A percentile compares a stretch with the other conserved stretches of the same genome.
These are phyloP conservation scores for Puntigrus tetrazona DNA, from an alignment of 2,113 vertebrate species.

Conservation along the genomic window DNA sequence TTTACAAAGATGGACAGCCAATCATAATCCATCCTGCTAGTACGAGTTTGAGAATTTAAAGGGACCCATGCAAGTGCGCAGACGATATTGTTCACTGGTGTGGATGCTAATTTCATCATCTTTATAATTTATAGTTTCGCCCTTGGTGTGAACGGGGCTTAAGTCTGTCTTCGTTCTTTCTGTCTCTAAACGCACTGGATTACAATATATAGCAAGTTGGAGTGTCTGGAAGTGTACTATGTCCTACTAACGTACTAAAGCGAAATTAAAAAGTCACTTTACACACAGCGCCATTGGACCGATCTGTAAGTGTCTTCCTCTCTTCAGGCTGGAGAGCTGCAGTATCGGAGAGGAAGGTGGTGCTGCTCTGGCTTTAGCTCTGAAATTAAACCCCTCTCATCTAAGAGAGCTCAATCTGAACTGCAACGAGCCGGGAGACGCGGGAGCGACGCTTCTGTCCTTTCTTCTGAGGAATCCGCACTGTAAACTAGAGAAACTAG, in stretches of 20 bases:
- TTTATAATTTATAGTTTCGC: too few relatives aligned
- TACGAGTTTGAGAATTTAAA: too few relatives aligned
- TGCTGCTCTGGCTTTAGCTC: neutral
- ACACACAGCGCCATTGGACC: too few relatives aligned
- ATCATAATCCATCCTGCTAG: too few relatives aligned
- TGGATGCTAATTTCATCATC: too few relatives aligned
- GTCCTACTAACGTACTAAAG: neutral
- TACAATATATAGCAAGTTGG: neutral
- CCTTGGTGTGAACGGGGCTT: too few relatives aligned
- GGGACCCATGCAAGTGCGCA: too few relatives aligned
- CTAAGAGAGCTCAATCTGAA: constrained; percentile 29
- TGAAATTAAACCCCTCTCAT: neutral
- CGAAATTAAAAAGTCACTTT: neutral
- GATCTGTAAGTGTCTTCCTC: neutral
- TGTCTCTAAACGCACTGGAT: neutral
- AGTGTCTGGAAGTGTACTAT: neutral
- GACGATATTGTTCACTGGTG: too few relatives aligned
- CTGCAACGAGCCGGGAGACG: neutral
- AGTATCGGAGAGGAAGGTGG: neutral
- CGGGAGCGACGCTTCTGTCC: neutral
- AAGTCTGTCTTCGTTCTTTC: too few relatives aligned
- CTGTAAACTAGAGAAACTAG: constrained; percentile 19
- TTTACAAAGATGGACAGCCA: too few relatives aligned
- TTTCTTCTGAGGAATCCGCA: neutral
- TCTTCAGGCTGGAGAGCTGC: neutral